These are phyloP conservation scores for Ardeotis arabs DNA, from an alignment of 2,113 vertebrate species.

Conservation along the genomic window DNA sequence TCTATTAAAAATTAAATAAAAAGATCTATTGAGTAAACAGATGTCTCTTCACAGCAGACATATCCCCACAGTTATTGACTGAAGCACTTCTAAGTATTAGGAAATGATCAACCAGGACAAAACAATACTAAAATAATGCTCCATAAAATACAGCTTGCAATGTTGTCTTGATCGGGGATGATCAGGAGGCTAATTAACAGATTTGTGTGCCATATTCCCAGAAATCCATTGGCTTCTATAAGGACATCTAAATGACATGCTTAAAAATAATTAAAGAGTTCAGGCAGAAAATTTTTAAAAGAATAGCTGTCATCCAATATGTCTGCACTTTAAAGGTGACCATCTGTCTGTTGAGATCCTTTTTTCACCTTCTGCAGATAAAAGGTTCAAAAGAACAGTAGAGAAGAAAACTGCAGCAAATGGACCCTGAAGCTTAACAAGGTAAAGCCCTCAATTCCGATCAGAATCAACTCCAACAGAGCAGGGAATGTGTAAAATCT, in stretches of 20 bases:
- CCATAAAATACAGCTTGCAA: slow-evolving; percentile 37
- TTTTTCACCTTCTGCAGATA: background rate
- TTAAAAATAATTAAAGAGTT: background rate
- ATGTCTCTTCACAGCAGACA: slow-evolving; percentile 53
- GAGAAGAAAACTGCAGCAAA: slow-evolving; percentile 36
- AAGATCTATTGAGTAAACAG: slow-evolving; percentile 47
- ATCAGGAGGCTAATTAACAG: background rate
- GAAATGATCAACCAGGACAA: slow-evolving; percentile 17
- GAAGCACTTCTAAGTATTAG: slow-evolving; percentile 51
- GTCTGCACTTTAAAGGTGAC: background rate
- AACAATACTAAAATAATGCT: slow-evolving; percentile 44
- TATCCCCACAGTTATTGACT: slow-evolving; percentile 39
- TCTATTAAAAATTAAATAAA: slow-evolving; percentile 65
- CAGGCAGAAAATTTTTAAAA: background rate
- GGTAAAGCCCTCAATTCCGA: background rate
- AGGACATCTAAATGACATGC: background rate
- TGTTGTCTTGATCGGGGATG: background rate
- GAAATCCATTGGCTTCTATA: slow-evolving; percentile 14
- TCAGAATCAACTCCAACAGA: background rate
- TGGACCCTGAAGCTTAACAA: background rate
- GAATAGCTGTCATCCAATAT: background rate
- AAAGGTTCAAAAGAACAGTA: slow-evolving; percentile 22
- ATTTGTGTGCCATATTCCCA: background rate
- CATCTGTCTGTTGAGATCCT: background rate
- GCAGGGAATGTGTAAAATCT: background rate